These are phyloP conservation scores for Spilarctia lutea DNA, from an alignment of 2,888 invertebrate genomes.

Conservation along the genomic window DNA sequence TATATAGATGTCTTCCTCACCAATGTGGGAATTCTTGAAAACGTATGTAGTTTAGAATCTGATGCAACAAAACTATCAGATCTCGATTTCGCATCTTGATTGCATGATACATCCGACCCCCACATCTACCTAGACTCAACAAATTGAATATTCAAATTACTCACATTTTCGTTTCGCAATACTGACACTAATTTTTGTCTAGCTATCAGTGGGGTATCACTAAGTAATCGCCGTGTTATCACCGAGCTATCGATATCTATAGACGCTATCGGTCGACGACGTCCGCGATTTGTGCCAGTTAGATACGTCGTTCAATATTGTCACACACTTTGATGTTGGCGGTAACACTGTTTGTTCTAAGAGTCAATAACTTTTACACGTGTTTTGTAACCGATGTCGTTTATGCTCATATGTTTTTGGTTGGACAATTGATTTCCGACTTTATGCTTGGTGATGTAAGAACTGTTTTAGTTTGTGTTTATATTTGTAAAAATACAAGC, in stretches of 20 bases:
- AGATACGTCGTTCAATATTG: conserved; percentile 47
- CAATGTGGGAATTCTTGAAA: too few species aligned
- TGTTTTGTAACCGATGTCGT: conserved; percentile 22
- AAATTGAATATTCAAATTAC: conserved; percentile 17
- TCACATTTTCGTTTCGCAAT: conserved; percentile 59
- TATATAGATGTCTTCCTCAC: background rate
- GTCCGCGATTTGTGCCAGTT: conserved; percentile 51
- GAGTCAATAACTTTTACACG: conserved; percentile 29
- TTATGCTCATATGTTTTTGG: conserved; percentile 3
- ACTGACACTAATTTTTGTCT: conserved; percentile 42
- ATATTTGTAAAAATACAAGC: background rate
- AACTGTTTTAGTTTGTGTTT: background rate
- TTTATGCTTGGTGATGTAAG: background rate
- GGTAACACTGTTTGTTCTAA: conserved; percentile 25
- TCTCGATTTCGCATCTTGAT: background rate
- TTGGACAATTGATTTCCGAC: background rate
- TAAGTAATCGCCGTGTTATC: conserved; percentile 45
- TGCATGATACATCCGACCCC: background rate
- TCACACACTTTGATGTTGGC: conserved; percentile 33
- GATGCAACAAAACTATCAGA: background rate
- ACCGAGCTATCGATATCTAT: conserved; percentile 38
- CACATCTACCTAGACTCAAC: background rate
- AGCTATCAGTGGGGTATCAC: conserved; percentile 42
- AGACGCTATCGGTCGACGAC: conserved; percentile 52
- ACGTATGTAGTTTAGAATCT: background rate